Evolutionary conservation across 64 coral and sea anemone species (phyloP), one percentile per base, ranked within the genome.

Genomic region (Stichodactyla helianthus): DNA sequence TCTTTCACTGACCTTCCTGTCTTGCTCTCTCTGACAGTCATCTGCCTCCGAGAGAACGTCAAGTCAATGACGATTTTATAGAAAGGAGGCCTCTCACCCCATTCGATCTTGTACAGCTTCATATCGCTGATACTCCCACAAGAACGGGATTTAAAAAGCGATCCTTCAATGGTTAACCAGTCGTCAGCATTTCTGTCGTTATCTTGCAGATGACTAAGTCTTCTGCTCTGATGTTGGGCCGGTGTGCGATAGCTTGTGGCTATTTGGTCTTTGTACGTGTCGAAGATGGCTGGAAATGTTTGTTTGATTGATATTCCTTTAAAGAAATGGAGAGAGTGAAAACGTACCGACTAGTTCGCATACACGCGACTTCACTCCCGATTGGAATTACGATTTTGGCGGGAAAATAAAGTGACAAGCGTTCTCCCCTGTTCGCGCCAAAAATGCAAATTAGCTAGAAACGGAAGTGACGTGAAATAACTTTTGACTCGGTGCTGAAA

Each of bases 181-280:
- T 67, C 63, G 20, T 67, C 19, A 20, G 63, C 0, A 20, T 67
- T 8, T 17, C n/a, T 20, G 6, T 20, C 17, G 63, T 67, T 67
- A 20, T 20, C 20, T 67, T 67, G 63, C 23, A 67, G 63, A 67
- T 67, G 3, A 7, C 17, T 7, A 20, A 6, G 0, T 5, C 35
- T 20, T 81, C 6, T 50, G 25, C 18, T 15, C 10, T 25, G 78
- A 16, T 50, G 78, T 18, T 52, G 35, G 25, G 78, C 78, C 0
- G 78, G 78, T 54, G 13, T 50, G 23, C 78, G 78, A 54, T 81
- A 81, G 78, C 54, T 83, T 56, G 53, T 54, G 20, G 23, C 53
- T 55, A 83, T 53, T 83, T 83, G 82, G 10, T 53, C 10, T 55
- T 83, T 83, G 53, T 83, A 83, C 14, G 22, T 27, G 15, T 83